phyloP scores from a whole-genome alignment of 2,113 vertebrate genomes.

The Siniperca knerii region DNA sequence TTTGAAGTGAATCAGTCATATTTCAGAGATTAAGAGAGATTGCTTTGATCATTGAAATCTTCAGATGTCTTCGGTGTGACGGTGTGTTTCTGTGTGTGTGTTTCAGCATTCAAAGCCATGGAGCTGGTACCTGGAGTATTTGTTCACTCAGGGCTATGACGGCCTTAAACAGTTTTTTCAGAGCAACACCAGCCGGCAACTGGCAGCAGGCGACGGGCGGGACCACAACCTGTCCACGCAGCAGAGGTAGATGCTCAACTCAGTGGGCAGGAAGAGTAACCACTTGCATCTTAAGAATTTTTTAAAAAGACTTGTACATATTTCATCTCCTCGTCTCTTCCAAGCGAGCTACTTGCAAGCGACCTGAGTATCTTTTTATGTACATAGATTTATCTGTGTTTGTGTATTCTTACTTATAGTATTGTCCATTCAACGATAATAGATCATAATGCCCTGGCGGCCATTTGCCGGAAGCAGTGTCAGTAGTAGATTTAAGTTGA shows the following conservation, averaged over 20 bases:
- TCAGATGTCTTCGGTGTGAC: slow-evolving; percentile 26
- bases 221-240: not conserved
- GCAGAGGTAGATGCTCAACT: slow-evolving; percentile 24
- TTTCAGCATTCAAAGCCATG: slow-evolving; percentile 86
- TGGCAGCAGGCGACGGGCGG: not conserved
- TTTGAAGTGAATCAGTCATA: slow-evolving; percentile 41
- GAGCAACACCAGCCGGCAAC: slow-evolving; percentile 82
- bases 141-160: slow-evolving; percentile 87
- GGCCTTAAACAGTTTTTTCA: slow-evolving; percentile 89
- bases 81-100: slow-evolving; percentile 32
- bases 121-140: slow-evolving; percentile 92
- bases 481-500: not conserved
- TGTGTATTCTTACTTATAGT: slow-evolving; percentile 30
- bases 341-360: not conserved
- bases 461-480: not conserved
- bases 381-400: slow-evolving; percentile 57
- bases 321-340: slow-evolving; percentile 1
- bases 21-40: slow-evolving; percentile 16
- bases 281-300: slow-evolving; percentile 12
- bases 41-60: slow-evolving; percentile 14
- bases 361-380: slow-evolving; percentile 43
- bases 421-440: not conserved
- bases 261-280: not conserved
- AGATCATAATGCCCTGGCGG: not conserved
- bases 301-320: slow-evolving; percentile 71